These are phyloP conservation scores for Scomber scombrus DNA, from an alignment of 2,113 vertebrate species.

Conservation along the genomic window DNA sequence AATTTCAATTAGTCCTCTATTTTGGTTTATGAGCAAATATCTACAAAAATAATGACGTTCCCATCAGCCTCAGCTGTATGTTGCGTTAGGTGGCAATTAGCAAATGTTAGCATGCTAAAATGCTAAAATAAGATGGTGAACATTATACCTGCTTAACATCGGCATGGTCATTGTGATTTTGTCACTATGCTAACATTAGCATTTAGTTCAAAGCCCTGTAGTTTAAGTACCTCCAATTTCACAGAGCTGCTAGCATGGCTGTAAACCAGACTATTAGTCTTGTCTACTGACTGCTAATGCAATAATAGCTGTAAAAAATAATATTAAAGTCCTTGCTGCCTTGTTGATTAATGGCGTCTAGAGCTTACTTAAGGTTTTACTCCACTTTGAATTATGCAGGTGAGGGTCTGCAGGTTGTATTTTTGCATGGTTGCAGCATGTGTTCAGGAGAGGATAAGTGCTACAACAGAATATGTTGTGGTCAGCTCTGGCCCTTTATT, in stretches of 20 bases:
- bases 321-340: not conserved
- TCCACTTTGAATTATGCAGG: slow-evolving; percentile 2
- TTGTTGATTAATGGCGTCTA: not conserved
- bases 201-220: not conserved
- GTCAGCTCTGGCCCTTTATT: slow-evolving; percentile 64
- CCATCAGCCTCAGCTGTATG: not conserved
- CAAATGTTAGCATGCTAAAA: not conserved
- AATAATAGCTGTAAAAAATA: not conserved
- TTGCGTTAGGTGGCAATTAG: not conserved
- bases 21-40: too few relatives aligned
- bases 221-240: not conserved
- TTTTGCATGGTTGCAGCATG: slow-evolving; percentile 20
- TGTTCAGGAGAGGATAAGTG: slow-evolving; percentile 35
- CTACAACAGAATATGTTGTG: slow-evolving; percentile 53
- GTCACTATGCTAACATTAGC: not conserved
- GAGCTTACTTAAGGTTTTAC: not conserved
- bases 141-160: not conserved
- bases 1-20: not conserved
- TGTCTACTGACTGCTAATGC: not conserved
- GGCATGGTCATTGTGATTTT: not conserved
- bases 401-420: slow-evolving; percentile 17
- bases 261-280: not conserved
- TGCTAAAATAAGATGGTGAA: not conserved
- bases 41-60: not conserved
- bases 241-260: not conserved